Evolutionary conservation across 2,797 vertebrate genomes (phyloP), one percentile per base, ranked within the genome.

Genomic region (Cynopterus sphinx): DNA sequence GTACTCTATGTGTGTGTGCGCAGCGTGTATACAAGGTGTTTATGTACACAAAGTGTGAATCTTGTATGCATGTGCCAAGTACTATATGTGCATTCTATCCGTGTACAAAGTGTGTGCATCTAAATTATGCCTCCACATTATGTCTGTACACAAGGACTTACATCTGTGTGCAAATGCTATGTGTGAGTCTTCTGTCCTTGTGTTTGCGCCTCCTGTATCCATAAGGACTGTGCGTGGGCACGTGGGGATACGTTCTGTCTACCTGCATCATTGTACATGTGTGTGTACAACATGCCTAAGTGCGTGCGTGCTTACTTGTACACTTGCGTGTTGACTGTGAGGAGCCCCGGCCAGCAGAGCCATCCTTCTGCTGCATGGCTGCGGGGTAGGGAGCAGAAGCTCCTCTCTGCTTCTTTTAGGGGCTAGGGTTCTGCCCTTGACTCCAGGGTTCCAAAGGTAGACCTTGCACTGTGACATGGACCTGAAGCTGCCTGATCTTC

Each of bases 161-260:
- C 5, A 41, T 39, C 31, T 33, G 55, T 22, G 46, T 22, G 1
- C 55, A 67, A 39, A 92, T 33, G 28, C 65, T 74, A 9, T 73
- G 39, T 74, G 15, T 43, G 85, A 94, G 24, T 51, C 49, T 36
- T 59, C 2, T 15, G 19, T 53, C 71, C 33, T 33, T 33, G 33
- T 21, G 59, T 71, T 46, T 26, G 19, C 13, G 61, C 13, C 53
- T 57, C 61, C 39, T 43, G 12, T 28, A 33, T 28, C 67, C 61
- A n/a, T 1, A 8, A 4, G 11, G 68, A 31, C n/a, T 46, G 33
- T 5, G 6, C 3, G 0, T 43, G 28, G 15, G n/a, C 5, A 2
- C 61, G 55, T 63, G 21, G 22, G 26, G 9, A 21, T 31, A 26
- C 5, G 3, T 11, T 61, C 31, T 21, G 13, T 49, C 57, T 67